These are phyloP conservation scores for Microctenopoma steveboyesi DNA, from an alignment of 2,797 vertebrate species.

Conservation along the genomic window DNA sequence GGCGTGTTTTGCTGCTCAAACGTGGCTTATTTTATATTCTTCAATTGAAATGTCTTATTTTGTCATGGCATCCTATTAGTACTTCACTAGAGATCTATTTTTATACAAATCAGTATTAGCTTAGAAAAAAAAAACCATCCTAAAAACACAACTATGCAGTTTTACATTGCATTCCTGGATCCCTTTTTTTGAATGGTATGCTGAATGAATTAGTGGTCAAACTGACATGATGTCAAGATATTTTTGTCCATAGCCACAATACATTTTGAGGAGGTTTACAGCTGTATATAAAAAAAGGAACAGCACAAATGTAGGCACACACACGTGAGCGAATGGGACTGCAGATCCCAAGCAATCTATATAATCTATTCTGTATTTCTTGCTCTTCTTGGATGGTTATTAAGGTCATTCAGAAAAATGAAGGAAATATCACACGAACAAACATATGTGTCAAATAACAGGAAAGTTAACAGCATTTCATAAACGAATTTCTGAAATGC, in stretches of 20 bases:
- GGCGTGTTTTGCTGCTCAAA: constrained; percentile 27
- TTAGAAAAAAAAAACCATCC: constrained; percentile 11
- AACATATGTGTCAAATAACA: neutral
- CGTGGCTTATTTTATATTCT: constrained; percentile 49
- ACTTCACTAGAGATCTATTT: constrained; percentile 62
- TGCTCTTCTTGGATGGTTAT: neutral
- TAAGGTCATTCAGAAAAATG: constrained; percentile 26
- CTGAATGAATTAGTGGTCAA: constrained; percentile 21
- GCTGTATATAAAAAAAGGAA: too few species aligned
- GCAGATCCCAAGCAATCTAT: neutral
- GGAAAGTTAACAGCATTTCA: constrained; percentile 6
- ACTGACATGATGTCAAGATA: constrained; percentile 28
- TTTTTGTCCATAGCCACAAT: constrained; percentile 5
- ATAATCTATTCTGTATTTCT: neutral
- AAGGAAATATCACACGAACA: constrained; percentile 20
- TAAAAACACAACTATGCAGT: constrained; percentile 58
- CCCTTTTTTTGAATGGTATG: constrained; percentile 27
- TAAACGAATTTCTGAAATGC: constrained; percentile 3
- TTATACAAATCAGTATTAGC: constrained; percentile 43
- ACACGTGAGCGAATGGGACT: constrained; percentile 2
- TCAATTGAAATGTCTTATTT: constrained; percentile 37
- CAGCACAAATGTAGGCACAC: neutral
- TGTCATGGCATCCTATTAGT: constrained; percentile 35
- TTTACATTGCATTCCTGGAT: constrained; percentile 51
- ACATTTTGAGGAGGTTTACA: neutral